These are phyloP conservation scores for Gryllus bimaculatus DNA, from an alignment of 1,140 invertebrate genomes.

Conservation along the genomic window DNA sequence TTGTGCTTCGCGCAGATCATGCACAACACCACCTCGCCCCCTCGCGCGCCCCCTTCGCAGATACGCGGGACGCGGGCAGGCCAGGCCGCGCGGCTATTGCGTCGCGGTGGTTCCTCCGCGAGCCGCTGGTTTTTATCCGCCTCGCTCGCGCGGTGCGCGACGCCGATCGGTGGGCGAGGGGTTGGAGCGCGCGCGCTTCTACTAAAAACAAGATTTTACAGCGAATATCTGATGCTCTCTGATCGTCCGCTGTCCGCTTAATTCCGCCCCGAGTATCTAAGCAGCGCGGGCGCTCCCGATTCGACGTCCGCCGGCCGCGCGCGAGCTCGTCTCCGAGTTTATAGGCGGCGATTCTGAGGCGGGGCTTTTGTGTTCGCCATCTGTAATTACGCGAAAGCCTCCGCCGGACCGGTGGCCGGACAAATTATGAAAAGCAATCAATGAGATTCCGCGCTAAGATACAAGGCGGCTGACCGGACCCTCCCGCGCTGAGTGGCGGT, in stretches of 20 bases:
- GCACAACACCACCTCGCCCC: too few relatives aligned
- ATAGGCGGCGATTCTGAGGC: background rate
- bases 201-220: background rate
- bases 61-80: too few relatives aligned
- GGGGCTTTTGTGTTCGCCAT: background rate
- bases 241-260: background rate
- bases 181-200: background rate
- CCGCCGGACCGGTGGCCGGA: background rate
- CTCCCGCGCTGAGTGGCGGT: too few relatives aligned
- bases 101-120: background rate
- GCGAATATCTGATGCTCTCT: conserved; percentile 3
- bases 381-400: background rate
- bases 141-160: background rate
- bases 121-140: background rate
- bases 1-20: too few relatives aligned
- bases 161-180: too few relatives aligned
- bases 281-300: background rate
- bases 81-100: background rate
- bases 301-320: background rate
- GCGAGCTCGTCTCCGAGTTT: background rate
- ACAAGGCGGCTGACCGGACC: background rate
- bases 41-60: too few relatives aligned
- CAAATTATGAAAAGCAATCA: background rate
- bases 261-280: background rate
- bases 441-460: background rate